Percentiles rank a stretch among this genome's conserved stretches.
These are phyloP conservation scores for Remorina albescens DNA, from an alignment of 2,797 vertebrate species.

Conservation along the genomic window DNA sequence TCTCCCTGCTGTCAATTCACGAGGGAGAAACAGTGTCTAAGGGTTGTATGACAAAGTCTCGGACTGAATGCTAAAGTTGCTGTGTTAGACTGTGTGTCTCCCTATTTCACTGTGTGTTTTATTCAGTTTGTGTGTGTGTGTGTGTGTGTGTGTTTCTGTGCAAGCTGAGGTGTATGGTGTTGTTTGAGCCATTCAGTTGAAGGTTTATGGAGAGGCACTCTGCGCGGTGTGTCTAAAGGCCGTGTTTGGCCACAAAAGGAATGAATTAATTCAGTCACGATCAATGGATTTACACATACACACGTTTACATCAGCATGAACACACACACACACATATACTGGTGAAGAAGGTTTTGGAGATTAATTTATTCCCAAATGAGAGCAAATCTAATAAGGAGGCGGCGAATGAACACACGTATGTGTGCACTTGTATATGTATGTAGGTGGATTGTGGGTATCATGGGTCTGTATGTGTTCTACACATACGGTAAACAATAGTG, in stretches of 20 bases:
- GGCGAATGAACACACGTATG: too few species aligned
- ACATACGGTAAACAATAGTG: constrained; percentile 14
- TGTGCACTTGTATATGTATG: constrained; percentile 14
- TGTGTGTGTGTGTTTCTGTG: not conserved
- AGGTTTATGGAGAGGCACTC: constrained; percentile 65
- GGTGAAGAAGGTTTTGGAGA: constrained; percentile 46
- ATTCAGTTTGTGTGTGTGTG: constrained; percentile 11
- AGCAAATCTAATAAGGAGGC: constrained; percentile 48
- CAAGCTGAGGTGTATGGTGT: constrained; percentile 52
- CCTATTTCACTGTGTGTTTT: constrained; percentile 6
- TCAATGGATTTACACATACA: constrained; percentile 52
- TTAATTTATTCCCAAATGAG: constrained; percentile 68
- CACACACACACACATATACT: constrained; percentile 24
- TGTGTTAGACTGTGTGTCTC: constrained; percentile 14
- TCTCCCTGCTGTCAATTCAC: constrained; percentile 25
- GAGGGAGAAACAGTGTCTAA: constrained; percentile 1
- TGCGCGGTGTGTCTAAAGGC: constrained; percentile 57
- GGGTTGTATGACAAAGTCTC: constrained; percentile 9
- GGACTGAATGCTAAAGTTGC: constrained; percentile 24
- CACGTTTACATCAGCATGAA: not conserved
- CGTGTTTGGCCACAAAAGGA: constrained; percentile 61
- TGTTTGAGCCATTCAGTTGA: constrained; percentile 59
- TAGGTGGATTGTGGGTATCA: constrained; percentile 40
- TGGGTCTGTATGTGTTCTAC: constrained; percentile 39
- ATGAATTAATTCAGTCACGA: constrained; percentile 70